phyloP scores from a whole-genome alignment of 2,797 vertebrate genomes.

The Poeciliopsis gracilis region DNA sequence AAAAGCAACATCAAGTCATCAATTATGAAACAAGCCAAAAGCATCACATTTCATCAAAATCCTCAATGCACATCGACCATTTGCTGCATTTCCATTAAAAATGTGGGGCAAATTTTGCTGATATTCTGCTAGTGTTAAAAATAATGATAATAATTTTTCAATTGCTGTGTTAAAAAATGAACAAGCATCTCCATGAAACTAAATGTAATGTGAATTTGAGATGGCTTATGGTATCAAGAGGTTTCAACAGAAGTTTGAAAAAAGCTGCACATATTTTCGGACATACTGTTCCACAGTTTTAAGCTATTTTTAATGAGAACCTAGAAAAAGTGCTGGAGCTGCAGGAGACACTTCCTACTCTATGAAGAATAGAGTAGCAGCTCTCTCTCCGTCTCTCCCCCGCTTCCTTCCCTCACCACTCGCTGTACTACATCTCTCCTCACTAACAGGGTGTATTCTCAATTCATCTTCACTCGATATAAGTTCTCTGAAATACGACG shows the following conservation, averaged over 20 bases:
- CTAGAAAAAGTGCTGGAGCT: background rate
- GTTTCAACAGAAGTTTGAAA: too few relatives aligned
- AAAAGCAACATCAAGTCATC: too few relatives aligned
- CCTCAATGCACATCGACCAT: too few relatives aligned
- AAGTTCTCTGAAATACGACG: background rate
- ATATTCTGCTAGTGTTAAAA: background rate
- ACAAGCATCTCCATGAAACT: too few relatives aligned
- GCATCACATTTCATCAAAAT: too few relatives aligned
- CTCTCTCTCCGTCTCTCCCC: background rate
- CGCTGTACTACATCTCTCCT: background rate
- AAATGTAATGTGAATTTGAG: too few relatives aligned
- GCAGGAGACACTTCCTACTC: background rate
- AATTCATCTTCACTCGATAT: background rate
- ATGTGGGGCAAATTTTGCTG: too few relatives aligned
- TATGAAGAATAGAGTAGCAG: background rate
- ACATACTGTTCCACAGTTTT: background rate
- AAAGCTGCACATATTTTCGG: background rate
- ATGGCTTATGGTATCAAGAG: too few relatives aligned
- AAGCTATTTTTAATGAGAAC: slow-evolving; percentile 1
- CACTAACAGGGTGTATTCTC: background rate
- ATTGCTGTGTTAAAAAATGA: too few relatives aligned
- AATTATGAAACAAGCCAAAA: too few relatives aligned
- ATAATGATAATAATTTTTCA: background rate
- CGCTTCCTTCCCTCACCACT: background rate
- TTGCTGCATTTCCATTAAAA: too few relatives aligned